Evolutionary conservation across 2,113 vertebrate species (phyloP), one percentile per base, ranked within the genome.

Genomic region (Plecturocebus donacophilus): DNA sequence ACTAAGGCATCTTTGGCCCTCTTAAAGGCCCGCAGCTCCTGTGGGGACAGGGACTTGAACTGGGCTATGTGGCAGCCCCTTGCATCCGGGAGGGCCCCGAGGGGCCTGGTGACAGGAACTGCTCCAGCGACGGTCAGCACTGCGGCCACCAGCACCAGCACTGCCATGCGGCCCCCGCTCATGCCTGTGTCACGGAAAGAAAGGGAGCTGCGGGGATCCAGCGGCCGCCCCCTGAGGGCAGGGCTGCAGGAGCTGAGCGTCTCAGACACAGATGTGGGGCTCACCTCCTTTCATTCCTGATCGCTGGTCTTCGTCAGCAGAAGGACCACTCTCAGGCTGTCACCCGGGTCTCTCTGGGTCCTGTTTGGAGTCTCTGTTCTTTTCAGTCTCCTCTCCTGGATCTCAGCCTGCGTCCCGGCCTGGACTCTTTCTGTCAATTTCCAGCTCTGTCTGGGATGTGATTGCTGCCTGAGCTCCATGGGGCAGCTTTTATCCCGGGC

Each of bases 1-100:
- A 98, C 98, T 61, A 98, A 94, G 54, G 94, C 47, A 0, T 96
- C 6, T 66, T 25, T 97, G 97, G 97, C 98, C 1, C 8, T 91
- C 68, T 1, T 54, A 87, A 97, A 90, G 16, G 97, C 95, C 56
- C 93, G 5, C 76, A 83, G 11, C 89, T 97, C 97, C 0, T 35
- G n/a, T 0, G 83, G 96, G 5, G 6, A 40, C 0, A 97, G 95
- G 21, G 56, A 95, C 80, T 23, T 86, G 96, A 98, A 98, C 73
- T 93, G 95, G 87, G 77, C 90, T 4, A 98, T n/a, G 45, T 92
- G 64, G 87, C 98, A 99, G 68, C 38, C 40, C 35, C 70, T 68
- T 17, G 91, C 25, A 32, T 3, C 45, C 0, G 8, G 58, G 64
- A 64, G 68, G 27, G 19, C 5, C 27, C 32, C 6, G 0, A 19